These are phyloP conservation scores for Xestia sexstrigata DNA, from an alignment of 2,888 invertebrate genomes.

Conservation along the genomic window DNA sequence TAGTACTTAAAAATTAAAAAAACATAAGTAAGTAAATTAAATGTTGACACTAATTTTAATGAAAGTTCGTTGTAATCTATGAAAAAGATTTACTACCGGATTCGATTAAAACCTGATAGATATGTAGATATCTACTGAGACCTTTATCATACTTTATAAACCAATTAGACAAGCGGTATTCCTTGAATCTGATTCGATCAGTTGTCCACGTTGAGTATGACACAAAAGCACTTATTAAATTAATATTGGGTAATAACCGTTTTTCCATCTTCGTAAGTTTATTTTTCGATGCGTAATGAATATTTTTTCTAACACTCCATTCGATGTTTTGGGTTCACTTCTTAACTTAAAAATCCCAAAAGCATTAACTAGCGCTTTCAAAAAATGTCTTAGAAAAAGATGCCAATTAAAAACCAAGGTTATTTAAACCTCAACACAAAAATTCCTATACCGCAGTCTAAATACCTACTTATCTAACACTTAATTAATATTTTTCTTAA, in stretches of 20 bases:
- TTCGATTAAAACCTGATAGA: not conserved
- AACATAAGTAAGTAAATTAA: not conserved
- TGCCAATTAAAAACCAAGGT: not conserved
- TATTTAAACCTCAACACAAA: not conserved
- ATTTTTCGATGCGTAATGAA: not conserved
- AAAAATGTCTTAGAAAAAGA: not conserved
- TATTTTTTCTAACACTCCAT: constrained; percentile 33
- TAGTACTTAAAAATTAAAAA: not conserved
- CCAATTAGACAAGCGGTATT: constrained; percentile 2
- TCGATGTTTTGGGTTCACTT: not conserved
- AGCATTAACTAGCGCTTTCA: not conserved
- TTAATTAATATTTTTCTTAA: not conserved
- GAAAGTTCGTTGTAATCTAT: not conserved
- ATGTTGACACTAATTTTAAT: not conserved
- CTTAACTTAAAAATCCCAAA: not conserved
- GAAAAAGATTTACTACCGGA: constrained; percentile 2
- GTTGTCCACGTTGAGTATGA: not conserved
- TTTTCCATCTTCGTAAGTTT: not conserved
- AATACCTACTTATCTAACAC: not conserved
- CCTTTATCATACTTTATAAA: constrained; percentile 17
- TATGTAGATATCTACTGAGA: not conserved
- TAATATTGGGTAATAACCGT: not conserved
- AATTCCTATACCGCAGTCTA: not conserved
- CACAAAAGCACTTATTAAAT: not conserved
- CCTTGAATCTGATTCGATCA: constrained; percentile 12